Conservation (phyloP, 2,888 invertebrate genomes). For the Andrena praecox region DNA sequence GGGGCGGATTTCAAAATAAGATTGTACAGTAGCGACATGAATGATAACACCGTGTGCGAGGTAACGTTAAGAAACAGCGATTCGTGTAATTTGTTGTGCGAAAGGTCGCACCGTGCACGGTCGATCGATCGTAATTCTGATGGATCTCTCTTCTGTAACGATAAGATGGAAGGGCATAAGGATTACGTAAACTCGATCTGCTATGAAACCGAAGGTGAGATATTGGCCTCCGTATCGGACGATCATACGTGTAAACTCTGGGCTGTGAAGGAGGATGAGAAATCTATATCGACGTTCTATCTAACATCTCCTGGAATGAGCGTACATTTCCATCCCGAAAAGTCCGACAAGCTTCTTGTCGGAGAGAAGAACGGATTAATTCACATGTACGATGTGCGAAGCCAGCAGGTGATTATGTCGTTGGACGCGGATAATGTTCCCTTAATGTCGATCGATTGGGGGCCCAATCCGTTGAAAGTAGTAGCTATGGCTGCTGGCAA, state of each 20-base stretch:
- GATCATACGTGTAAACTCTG: slow-evolving; percentile 91
- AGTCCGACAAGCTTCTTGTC: slow-evolving; percentile 90
- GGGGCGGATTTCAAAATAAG: slow-evolving; percentile 87
- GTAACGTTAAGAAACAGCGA: slow-evolving; percentile 73
- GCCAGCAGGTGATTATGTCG: slow-evolving; percentile 89
- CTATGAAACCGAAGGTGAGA: slow-evolving; percentile 90
- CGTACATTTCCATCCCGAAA: slow-evolving; percentile 90
- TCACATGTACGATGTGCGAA: slow-evolving; percentile 90
- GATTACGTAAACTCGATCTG: slow-evolving; percentile 90
- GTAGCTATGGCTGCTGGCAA: slow-evolving; percentile 89
- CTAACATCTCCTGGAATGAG: slow-evolving; percentile 89
- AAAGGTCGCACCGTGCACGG: too few species aligned
- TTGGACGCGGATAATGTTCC: slow-evolving; percentile 88
- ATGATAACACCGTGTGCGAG: slow-evolving; percentile 85
- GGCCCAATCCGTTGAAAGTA: slow-evolving; percentile 87
- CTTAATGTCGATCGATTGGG: slow-evolving; percentile 90
- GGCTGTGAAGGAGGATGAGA: slow-evolving; percentile 86
- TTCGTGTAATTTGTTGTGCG: neutral
- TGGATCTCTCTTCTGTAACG: slow-evolving; percentile 34
- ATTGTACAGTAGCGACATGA: slow-evolving; percentile 87
- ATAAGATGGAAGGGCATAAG: slow-evolving; percentile 87
- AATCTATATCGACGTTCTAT: slow-evolving; percentile 87
- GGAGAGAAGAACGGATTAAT: slow-evolving; percentile 92
- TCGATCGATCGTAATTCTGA: slow-evolving; percentile 1
- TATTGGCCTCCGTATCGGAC: slow-evolving; percentile 91